These are phyloP conservation scores for Siderastrea siderea DNA, from an alignment of 92 coral and sea anemone species.

Conservation along the genomic window DNA sequence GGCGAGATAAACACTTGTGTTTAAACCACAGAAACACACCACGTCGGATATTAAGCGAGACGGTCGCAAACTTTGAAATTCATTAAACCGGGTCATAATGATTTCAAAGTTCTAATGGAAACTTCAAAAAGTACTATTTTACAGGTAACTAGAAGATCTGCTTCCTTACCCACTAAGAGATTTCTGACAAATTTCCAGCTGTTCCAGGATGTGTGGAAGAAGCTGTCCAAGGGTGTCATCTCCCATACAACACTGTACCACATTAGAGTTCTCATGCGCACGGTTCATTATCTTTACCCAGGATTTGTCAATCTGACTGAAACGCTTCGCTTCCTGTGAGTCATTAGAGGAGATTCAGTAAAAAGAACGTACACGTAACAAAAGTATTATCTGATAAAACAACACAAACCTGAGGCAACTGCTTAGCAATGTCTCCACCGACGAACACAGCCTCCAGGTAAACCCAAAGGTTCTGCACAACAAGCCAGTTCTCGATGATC, in stretches of 20 bases:
- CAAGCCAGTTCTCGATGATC: conserved; percentile 98
- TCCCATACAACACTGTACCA: conserved; percentile 99
- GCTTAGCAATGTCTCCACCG: conserved; percentile 99
- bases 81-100: background rate
- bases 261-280: conserved; percentile 97
- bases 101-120: background rate
- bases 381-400: background rate
- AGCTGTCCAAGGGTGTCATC: conserved; percentile 97
- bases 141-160: background rate
- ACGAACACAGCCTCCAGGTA: conserved; percentile 98
- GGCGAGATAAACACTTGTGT: too few species aligned
- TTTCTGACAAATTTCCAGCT: conserved; percentile 98
- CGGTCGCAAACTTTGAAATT: too few species aligned
- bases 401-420: conserved; percentile 88
- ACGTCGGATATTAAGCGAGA: too few species aligned
- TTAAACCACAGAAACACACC: too few species aligned
- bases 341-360: background rate
- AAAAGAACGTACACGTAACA: background rate
- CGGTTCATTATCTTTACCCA: conserved; percentile 99
- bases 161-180: conserved; percentile 96
- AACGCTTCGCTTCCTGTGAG: conserved; percentile 90
- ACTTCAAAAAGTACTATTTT: background rate
- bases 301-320: conserved; percentile 96
- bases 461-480: conserved; percentile 93
- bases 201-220: conserved; percentile 95